Percentiles rank a stretch among this genome's conserved stretches.
phyloP scores from a whole-genome alignment of 2,797 vertebrate species.

The Sebastes goodei region DNA sequence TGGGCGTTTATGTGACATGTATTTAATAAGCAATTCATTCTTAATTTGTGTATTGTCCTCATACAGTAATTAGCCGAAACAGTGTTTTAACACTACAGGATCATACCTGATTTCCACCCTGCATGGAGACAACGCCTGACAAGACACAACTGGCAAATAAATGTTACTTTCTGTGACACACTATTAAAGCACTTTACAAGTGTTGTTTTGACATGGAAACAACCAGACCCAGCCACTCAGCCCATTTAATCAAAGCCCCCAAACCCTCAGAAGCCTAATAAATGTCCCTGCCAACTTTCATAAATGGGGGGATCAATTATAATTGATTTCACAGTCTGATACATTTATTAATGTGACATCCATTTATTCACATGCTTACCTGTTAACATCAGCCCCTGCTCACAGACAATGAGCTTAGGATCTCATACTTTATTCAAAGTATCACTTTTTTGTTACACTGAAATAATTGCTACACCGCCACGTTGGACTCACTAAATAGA shows the following conservation, averaged over 20 bases:
- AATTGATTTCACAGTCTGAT: conserved; percentile 86
- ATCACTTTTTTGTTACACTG: conserved; percentile 59
- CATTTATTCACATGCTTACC: conserved; percentile 80
- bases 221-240: conserved; percentile 53
- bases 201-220: conserved; percentile 75
- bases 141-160: conserved; percentile 60
- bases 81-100: not conserved
- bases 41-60: not conserved
- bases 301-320: conserved; percentile 83
- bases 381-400: conserved; percentile 67
- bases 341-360: conserved; percentile 87
- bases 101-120: conserved; percentile 14
- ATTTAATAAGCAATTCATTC: conserved; percentile 18
- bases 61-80: conserved; percentile 16
- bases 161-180: conserved; percentile 67
- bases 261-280: conserved; percentile 81
- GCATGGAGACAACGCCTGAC: conserved; percentile 51
- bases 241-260: conserved; percentile 80
- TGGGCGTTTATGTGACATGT: not conserved
- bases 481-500: conserved; percentile 19
- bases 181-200: conserved; percentile 69
- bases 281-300: conserved; percentile 85
- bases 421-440: conserved; percentile 60
- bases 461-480: conserved; percentile 62
- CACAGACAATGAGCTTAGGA: conserved; percentile 38